Evolutionary conservation across 1,140 invertebrate genomes (phyloP).

Genomic region (Ericerus pela): DNA sequence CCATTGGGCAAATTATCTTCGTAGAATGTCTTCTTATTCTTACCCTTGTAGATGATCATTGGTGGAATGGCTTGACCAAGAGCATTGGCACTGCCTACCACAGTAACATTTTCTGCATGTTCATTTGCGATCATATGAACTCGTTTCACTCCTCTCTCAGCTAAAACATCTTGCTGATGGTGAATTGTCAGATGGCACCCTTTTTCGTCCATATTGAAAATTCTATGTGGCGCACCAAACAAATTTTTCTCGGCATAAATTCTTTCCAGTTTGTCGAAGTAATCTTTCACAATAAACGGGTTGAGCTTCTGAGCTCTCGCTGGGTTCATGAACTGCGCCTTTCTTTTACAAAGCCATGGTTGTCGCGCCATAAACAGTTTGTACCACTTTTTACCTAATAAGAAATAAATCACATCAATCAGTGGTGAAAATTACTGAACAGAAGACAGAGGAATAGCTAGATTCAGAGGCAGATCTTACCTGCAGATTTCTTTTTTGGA

Average conservation of each 20-base stretch:
- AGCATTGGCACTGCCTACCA: constrained; percentile 30
- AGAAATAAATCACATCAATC: not conserved
- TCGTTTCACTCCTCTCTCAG: constrained; percentile 28
- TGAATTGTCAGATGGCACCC: constrained; percentile 29
- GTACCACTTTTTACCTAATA: not conserved
- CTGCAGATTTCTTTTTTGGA: not conserved
- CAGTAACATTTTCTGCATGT: constrained; percentile 31
- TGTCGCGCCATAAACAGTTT: constrained; percentile 19
- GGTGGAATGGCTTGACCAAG: constrained; percentile 27
- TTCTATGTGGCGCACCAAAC: constrained; percentile 24
- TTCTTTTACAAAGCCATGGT: constrained; percentile 22
- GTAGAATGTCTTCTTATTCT: constrained; percentile 25
- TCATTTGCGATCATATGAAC: constrained; percentile 29
- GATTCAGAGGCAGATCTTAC: not conserved
- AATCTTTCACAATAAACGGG: constrained; percentile 25
- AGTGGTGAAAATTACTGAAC: not conserved
- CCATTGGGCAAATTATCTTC: constrained; percentile 26
- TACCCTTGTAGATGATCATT: constrained; percentile 31
- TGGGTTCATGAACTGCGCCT: constrained; percentile 28
- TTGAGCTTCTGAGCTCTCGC: constrained; percentile 29
- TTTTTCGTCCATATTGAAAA: constrained; percentile 34
- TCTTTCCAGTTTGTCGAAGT: constrained; percentile 26
- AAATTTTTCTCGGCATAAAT: constrained; percentile 25
- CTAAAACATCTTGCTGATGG: constrained; percentile 27
- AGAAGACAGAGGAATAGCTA: not conserved